phyloP scores from a whole-genome alignment of 2,113 vertebrate species.

The Gila orcuttii region DNA sequence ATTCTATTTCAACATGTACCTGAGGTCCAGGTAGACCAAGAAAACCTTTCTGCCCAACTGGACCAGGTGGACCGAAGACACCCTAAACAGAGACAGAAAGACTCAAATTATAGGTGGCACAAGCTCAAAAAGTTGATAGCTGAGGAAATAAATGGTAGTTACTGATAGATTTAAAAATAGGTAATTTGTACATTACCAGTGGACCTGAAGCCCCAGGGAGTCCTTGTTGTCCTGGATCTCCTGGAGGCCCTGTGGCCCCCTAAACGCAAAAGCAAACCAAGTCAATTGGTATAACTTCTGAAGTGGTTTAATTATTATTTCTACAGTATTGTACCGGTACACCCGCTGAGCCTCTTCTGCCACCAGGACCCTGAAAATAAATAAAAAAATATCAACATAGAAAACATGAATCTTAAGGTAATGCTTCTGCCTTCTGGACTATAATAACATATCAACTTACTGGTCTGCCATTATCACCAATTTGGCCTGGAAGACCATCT shows the following conservation, averaged over 20 bases:
- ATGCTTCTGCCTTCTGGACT: not conserved
- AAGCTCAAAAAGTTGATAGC: not conserved
- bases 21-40: slow-evolving; percentile 67
- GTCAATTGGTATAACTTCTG: not conserved
- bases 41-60: slow-evolving; percentile 63
- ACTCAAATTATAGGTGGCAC: not conserved
- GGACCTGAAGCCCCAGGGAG: slow-evolving; percentile 65
- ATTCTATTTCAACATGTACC: slow-evolving; percentile 43
- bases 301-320: not conserved
- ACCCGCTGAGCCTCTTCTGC: slow-evolving; percentile 65
- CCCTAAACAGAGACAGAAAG: slow-evolving; percentile 62
- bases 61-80: slow-evolving; percentile 59
- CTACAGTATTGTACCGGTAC: slow-evolving; percentile 56
- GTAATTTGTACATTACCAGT: slow-evolving; percentile 60
- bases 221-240: slow-evolving; percentile 64
- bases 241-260: slow-evolving; percentile 63
- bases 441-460: slow-evolving; percentile 61
- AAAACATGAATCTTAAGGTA: not conserved
- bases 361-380: slow-evolving; percentile 65
- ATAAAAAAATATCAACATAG: not conserved
- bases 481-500: slow-evolving; percentile 59
- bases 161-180: not conserved
- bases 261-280: slow-evolving; percentile 48
- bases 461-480: slow-evolving; percentile 61
- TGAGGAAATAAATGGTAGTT: not conserved